Conservation (phyloP, 1,140 invertebrate genomes). For the Pseudomyrmex cubaensis region DNA sequence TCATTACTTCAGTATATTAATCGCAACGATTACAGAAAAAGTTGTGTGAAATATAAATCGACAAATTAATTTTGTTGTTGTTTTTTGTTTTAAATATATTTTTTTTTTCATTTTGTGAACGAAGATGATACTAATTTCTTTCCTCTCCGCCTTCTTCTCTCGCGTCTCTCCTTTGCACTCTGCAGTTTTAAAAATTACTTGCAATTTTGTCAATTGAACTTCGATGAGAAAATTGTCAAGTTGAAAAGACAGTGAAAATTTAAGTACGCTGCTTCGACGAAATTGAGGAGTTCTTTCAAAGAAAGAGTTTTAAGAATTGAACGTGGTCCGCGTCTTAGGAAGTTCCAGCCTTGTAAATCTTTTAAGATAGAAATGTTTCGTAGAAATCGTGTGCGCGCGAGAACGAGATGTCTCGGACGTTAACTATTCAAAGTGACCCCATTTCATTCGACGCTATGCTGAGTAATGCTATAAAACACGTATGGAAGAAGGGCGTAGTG, state of each 20-base stretch:
- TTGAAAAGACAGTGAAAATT: conserved; percentile 2
- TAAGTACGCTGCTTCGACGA: background rate
- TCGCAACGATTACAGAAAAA: background rate
- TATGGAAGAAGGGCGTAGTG: background rate
- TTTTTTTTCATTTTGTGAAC: background rate
- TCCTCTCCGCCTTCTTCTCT: too few relatives aligned
- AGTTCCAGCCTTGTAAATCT: conserved; percentile 20
- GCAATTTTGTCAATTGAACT: background rate
- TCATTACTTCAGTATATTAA: background rate
- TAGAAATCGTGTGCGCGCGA: background rate
- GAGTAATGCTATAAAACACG: conserved; percentile 41
- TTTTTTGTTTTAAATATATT: background rate
- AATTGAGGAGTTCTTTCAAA: background rate
- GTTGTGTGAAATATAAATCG: background rate
- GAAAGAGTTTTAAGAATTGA: conserved; percentile 8
- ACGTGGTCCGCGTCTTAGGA: background rate
- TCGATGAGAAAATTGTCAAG: background rate
- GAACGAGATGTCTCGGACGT: conserved; percentile 8
- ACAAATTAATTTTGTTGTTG: background rate
- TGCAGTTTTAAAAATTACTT: background rate
- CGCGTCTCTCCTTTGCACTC: background rate
- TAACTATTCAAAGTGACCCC: conserved; percentile 43
- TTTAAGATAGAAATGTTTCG: conserved; percentile 8
- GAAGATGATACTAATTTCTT: background rate
- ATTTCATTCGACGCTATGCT: conserved; percentile 38